These are phyloP conservation scores for Ctenoplectra terminalis DNA, from an alignment of 1,140 invertebrate species.

Conservation along the genomic window DNA sequence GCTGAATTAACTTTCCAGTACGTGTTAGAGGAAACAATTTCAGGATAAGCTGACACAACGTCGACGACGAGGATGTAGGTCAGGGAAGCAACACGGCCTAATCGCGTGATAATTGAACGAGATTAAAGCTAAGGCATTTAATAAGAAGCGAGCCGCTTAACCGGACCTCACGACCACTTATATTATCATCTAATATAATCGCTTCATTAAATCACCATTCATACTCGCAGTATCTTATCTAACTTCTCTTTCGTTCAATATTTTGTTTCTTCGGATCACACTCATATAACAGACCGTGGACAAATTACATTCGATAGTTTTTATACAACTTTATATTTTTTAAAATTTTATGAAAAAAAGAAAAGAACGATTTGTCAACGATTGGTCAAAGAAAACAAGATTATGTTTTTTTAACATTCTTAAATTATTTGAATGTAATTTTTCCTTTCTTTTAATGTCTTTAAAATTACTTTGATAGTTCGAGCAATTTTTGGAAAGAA, in stretches of 20 bases:
- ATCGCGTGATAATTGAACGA: constrained; percentile 15
- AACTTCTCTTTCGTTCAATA: not conserved
- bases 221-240: not conserved
- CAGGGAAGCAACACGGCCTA: constrained; percentile 3
- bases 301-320: too few species aligned
- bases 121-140: constrained; percentile 14
- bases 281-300: too few species aligned
- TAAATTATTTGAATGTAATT: too few species aligned
- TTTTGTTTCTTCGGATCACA: not conserved
- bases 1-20: constrained; percentile 24
- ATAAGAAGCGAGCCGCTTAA: constrained; percentile 11
- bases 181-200: not conserved
- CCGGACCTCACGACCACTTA: constrained; percentile 1
- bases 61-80: not conserved
- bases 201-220: not conserved
- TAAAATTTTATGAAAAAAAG: too few species aligned
- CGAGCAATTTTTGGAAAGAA: too few species aligned
- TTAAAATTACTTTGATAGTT: too few species aligned
- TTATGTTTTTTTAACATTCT: too few species aligned
- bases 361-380: too few species aligned
- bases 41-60: constrained; percentile 14
- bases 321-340: too few species aligned
- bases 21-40: constrained; percentile 40
- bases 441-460: too few species aligned
- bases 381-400: too few species aligned